Conservation (phyloP, 2,113 vertebrate species). For the Prunella fulvescens region DNA sequence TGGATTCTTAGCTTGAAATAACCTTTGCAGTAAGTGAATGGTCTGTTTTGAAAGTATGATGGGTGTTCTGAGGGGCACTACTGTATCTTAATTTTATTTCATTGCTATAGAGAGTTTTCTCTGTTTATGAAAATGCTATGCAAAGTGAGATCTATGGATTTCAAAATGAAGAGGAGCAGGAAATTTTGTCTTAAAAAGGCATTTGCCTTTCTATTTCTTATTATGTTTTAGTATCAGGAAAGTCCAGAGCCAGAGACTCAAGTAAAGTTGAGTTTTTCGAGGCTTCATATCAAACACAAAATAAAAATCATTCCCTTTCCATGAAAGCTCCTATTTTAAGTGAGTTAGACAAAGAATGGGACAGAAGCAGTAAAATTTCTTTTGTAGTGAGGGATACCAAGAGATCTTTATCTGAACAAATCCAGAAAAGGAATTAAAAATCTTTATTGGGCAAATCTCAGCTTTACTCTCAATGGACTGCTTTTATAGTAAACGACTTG, state of each 20-base stretch:
- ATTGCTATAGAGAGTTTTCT: slow-evolving; percentile 61
- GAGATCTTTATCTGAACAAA: background rate
- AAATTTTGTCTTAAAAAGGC: slow-evolving; percentile 31
- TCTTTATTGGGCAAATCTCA: background rate
- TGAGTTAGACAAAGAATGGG: background rate
- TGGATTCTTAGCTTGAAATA: slow-evolving; percentile 73
- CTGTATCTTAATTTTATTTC: slow-evolving; percentile 71
- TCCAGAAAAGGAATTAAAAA: background rate
- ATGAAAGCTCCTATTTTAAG: background rate
- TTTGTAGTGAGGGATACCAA: background rate
- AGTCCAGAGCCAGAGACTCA: background rate
- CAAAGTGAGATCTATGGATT: slow-evolving; percentile 64
- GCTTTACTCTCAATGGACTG: background rate
- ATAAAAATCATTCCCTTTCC: background rate
- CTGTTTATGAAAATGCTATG: slow-evolving; percentile 73
- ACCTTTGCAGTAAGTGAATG: slow-evolving; percentile 71
- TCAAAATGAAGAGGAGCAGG: slow-evolving; percentile 23
- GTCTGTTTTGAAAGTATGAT: slow-evolving; percentile 79
- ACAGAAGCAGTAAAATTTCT: background rate
- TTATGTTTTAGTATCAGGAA: background rate
- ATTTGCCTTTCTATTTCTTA: slow-evolving; percentile 6
- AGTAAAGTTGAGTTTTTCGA: background rate
- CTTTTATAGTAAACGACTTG: background rate
- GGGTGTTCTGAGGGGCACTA: slow-evolving; percentile 60
- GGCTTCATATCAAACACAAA: background rate